Percentiles rank a stretch among this genome's conserved stretches.
Evolutionary conservation across 2,888 invertebrate genomes (phyloP).

Genomic region (Volucella inanis): DNA sequence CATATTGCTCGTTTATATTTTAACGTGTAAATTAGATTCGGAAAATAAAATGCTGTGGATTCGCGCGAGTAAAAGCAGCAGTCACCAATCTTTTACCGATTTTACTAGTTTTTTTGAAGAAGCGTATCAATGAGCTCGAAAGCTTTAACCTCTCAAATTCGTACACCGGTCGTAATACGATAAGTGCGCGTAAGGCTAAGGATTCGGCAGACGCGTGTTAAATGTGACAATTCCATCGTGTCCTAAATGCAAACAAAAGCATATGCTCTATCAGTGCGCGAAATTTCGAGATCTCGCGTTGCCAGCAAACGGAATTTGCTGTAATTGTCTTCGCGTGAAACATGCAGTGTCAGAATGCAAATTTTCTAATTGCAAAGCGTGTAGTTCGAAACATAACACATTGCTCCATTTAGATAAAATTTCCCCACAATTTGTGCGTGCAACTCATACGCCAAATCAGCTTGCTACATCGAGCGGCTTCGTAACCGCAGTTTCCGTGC

Average conservation of each 20-base stretch:
- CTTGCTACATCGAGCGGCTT: not conserved
- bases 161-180: conserved; percentile 1
- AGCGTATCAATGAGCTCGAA: too few species aligned
- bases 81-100: not conserved
- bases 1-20: too few species aligned
- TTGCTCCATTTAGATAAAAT: conserved; percentile 24
- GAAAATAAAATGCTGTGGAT: too few species aligned
- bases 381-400: conserved; percentile 23
- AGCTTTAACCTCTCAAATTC: conserved; percentile 10
- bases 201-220: conserved; percentile 14
- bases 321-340: too few species aligned
- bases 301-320: too few species aligned
- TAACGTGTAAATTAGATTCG: too few species aligned
- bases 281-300: too few species aligned
- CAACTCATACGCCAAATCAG: not conserved
- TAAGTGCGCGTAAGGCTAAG: not conserved
- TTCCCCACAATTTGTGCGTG: not conserved
- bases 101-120: conserved; percentile 6
- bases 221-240: conserved; percentile 9
- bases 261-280: too few species aligned
- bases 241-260: too few species aligned
- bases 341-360: conserved; percentile 28
- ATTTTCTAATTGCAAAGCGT: conserved; percentile 23
- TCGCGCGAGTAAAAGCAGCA: too few species aligned
- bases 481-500: too few species aligned